Conservation (phyloP, 1,140 invertebrate species). For the Platorchestia sp. region DNA sequence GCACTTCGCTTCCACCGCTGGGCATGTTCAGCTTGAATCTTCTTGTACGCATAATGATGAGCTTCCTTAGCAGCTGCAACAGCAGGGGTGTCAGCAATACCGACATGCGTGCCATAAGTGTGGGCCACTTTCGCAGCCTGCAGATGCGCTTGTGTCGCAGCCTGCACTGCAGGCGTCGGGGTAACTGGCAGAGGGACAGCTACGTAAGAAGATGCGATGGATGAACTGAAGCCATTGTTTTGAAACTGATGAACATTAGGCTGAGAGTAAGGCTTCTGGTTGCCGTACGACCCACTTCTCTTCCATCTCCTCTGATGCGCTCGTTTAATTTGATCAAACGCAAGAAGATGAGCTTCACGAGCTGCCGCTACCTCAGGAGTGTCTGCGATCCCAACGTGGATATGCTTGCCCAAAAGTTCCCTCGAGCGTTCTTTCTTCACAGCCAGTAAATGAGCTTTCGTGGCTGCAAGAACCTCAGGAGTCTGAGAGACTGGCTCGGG, state of each 20-base stretch:
- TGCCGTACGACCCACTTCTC: neutral
- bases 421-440: conserved; percentile 8
- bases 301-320: conserved; percentile 23
- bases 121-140: conserved; percentile 67
- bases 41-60: conserved; percentile 27
- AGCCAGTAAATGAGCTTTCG: conserved; percentile 66
- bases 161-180: conserved; percentile 68
- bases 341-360: conserved; percentile 40
- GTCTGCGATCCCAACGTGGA: conserved; percentile 41
- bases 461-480: conserved; percentile 65
- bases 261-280: neutral
- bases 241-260: neutral
- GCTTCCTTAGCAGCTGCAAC: conserved; percentile 28
- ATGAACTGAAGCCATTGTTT: neutral
- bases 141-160: conserved; percentile 69
- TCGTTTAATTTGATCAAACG: conserved; percentile 20
- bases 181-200: conserved; percentile 58
- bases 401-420: conserved; percentile 33
- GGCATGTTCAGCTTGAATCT: conserved; percentile 23
- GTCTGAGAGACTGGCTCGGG: conserved; percentile 54
- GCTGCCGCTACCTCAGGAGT: conserved; percentile 56
- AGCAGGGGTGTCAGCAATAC: conserved; percentile 13
- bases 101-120: neutral
- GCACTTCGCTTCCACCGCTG: neutral
- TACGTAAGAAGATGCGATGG: neutral